phyloP scores from a whole-genome alignment of 2,888 invertebrate species.

The Mythimna lalbum region DNA sequence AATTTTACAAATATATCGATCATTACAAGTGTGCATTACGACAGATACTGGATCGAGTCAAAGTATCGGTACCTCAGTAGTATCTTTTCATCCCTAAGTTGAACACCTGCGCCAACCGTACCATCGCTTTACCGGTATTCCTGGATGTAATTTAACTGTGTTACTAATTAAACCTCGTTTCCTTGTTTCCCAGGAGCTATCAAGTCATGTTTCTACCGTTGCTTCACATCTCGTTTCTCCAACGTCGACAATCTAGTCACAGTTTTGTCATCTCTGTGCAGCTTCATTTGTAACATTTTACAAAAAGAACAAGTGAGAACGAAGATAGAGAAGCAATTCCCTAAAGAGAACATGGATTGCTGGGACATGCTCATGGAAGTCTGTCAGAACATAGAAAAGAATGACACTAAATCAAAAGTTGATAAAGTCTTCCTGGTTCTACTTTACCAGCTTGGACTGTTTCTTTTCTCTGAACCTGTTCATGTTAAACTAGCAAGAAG shows the following conservation, averaged over 20 bases:
- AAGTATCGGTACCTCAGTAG: no score
- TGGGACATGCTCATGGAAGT: slow-evolving; percentile 92
- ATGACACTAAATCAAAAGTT: slow-evolving; percentile 88
- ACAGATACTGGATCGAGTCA: no score
- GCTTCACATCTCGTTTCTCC: slow-evolving; percentile 92
- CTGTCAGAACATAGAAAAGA: slow-evolving; percentile 88
- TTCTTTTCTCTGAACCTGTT: slow-evolving; percentile 92
- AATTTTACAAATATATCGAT: no score
- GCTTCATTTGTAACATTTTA: slow-evolving; percentile 90
- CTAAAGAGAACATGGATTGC: slow-evolving; percentile 89
- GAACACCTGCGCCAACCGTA: no score
- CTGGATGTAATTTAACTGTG: no score
- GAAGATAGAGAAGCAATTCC: slow-evolving; percentile 90
- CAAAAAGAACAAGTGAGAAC: slow-evolving; percentile 85
- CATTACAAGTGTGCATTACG: no score
- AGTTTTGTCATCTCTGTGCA: slow-evolving; percentile 91
- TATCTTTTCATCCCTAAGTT: no score
- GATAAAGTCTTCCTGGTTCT: slow-evolving; percentile 93
- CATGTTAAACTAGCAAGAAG: slow-evolving; percentile 92
- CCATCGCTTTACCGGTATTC: not conserved
- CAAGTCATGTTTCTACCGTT: slow-evolving; percentile 93
- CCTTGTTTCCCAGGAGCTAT: slow-evolving; percentile 88
- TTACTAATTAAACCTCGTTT: slow-evolving; percentile 7
- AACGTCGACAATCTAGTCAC: slow-evolving; percentile 92
- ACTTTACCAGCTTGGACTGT: slow-evolving; percentile 93